Percentiles rank a stretch among this genome's conserved stretches.
Evolutionary conservation across 1,140 invertebrate species (phyloP).

Genomic region (Ceratina japonica): DNA sequence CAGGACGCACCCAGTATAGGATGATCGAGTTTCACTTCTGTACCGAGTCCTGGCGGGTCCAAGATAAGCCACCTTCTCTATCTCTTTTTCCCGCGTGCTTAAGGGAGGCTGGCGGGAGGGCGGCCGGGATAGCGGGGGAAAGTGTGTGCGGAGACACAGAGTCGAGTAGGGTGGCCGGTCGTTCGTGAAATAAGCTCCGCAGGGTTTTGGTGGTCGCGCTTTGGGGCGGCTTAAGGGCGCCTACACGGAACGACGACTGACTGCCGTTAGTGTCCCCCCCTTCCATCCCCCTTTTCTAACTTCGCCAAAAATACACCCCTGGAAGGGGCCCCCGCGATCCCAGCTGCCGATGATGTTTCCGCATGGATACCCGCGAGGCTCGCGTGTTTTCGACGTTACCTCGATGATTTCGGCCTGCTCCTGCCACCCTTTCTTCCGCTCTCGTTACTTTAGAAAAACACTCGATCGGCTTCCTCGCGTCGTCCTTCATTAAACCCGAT

Average conservation of each 20-base stretch:
- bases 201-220: slow-evolving; percentile 77
- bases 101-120: background rate
- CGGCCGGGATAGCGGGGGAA: slow-evolving; percentile 20
- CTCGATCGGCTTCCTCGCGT: background rate
- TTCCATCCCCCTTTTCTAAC: slow-evolving; percentile 35
- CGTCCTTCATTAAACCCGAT: too few relatives aligned
- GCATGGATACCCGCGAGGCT: slow-evolving; percentile 76
- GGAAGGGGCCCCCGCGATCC: slow-evolving; percentile 66
- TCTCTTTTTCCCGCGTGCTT: slow-evolving; percentile 60
- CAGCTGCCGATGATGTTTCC: slow-evolving; percentile 80
- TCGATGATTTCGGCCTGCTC: slow-evolving; percentile 67
- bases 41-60: slow-evolving; percentile 63
- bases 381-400: slow-evolving; percentile 77
- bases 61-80: slow-evolving; percentile 72
- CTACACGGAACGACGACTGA: slow-evolving; percentile 66
- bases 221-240: slow-evolving; percentile 72
- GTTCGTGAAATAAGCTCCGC: slow-evolving; percentile 79
- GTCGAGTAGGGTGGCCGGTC: slow-evolving; percentile 73
- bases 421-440: slow-evolving; percentile 11
- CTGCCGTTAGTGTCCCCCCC: slow-evolving; percentile 59
- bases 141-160: slow-evolving; percentile 56
- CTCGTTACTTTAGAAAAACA: slow-evolving; percentile 9
- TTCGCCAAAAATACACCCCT: slow-evolving; percentile 53
- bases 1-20: slow-evolving; percentile 53
- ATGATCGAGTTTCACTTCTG: slow-evolving; percentile 64